phyloP scores from a whole-genome alignment of 2,797 vertebrate genomes.

The Cossypha polioptera region DNA sequence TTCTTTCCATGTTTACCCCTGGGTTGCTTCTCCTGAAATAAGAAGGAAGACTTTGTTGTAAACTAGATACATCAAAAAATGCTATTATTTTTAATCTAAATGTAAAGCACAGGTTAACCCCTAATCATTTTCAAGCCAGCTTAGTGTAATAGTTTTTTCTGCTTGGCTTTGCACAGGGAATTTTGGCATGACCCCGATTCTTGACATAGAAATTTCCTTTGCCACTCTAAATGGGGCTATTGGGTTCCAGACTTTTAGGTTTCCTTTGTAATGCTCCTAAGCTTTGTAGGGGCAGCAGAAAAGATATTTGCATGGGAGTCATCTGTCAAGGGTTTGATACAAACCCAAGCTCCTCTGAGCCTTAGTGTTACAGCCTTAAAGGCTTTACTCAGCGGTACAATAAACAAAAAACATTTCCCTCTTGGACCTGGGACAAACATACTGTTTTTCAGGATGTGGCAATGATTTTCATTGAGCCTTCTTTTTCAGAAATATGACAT shows the following conservation, averaged over 20 bases:
- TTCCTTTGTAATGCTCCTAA: background rate
- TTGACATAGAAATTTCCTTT: background rate
- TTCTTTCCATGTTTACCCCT: background rate
- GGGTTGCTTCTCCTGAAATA: background rate
- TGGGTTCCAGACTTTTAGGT: background rate
- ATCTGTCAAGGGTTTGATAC: background rate
- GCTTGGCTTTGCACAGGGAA: background rate
- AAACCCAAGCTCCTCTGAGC: background rate
- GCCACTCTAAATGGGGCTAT: background rate
- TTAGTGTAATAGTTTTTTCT: background rate
- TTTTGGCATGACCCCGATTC: background rate
- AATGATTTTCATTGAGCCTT: background rate
- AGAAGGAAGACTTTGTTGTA: background rate
- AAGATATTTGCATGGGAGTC: background rate
- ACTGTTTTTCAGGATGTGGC: background rate
- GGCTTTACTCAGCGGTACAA: background rate
- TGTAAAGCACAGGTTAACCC: background rate
- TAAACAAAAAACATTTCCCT: background rate
- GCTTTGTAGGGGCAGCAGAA: background rate
- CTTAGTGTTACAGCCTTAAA: background rate
- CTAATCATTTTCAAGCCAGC: background rate
- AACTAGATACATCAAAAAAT: background rate
- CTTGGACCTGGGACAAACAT: background rate
- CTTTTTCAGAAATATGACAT: background rate
- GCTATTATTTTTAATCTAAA: background rate